Evolutionary conservation across 1,140 invertebrate species (phyloP).

Genomic region (Zophobas morio): DNA sequence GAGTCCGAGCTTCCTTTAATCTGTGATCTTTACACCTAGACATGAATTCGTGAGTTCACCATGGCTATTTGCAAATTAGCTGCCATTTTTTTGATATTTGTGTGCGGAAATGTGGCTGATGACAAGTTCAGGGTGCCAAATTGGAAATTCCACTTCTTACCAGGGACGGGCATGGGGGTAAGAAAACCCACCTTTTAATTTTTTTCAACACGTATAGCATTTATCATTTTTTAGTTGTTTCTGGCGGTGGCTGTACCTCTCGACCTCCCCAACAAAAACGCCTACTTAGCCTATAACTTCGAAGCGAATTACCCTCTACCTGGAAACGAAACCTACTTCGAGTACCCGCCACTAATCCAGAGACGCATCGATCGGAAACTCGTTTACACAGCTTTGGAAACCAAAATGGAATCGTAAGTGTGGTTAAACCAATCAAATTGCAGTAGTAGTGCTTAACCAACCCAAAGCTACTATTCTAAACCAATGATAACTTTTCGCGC

Average conservation of each 20-base stretch:
- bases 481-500: too few relatives aligned
- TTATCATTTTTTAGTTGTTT: slow-evolving; percentile 66
- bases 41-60: slow-evolving; percentile 8
- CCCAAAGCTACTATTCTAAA: too few relatives aligned
- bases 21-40: slow-evolving; percentile 23
- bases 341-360: slow-evolving; percentile 60
- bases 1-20: slow-evolving; percentile 27
- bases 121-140: slow-evolving; percentile 46
- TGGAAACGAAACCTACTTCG: slow-evolving; percentile 65
- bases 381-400: slow-evolving; percentile 59
- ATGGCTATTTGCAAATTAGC: slow-evolving; percentile 9
- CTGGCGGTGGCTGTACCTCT: slow-evolving; percentile 80
- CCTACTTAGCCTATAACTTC: slow-evolving; percentile 83
- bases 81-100: background rate
- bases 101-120: slow-evolving; percentile 2
- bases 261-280: slow-evolving; percentile 77
- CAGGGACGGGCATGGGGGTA: slow-evolving; percentile 60
- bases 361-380: slow-evolving; percentile 58
- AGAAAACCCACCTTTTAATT: slow-evolving; percentile 11
- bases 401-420: slow-evolving; percentile 64
- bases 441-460: too few relatives aligned
- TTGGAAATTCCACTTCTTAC: slow-evolving; percentile 60
- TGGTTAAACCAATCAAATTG: slow-evolving; percentile 50
- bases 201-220: background rate
- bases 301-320: slow-evolving; percentile 79